phyloP scores from a whole-genome alignment of 2,797 vertebrate species.

The Calcarius lapponicus region DNA sequence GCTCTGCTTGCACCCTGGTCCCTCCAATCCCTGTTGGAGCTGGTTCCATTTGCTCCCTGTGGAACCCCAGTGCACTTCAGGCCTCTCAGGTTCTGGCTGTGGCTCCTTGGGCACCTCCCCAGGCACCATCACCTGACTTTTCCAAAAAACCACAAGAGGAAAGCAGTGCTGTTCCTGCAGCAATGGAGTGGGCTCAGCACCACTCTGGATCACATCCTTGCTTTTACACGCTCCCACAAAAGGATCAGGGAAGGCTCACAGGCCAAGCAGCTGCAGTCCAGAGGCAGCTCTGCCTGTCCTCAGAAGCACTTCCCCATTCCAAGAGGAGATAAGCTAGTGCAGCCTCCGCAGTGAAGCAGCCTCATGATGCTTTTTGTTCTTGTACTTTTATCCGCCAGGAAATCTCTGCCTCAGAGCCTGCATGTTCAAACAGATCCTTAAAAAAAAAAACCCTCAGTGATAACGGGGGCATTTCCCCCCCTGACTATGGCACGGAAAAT shows the following conservation, averaged over 20 bases:
- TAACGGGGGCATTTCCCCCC: slow-evolving; percentile 38
- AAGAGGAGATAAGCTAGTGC: slow-evolving; percentile 53
- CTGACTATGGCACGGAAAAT: slow-evolving; percentile 10
- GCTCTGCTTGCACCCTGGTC: not conserved
- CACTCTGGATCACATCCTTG: not conserved
- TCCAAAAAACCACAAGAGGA: not conserved
- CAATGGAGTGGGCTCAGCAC: not conserved
- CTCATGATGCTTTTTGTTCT: slow-evolving; percentile 66
- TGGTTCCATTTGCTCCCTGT: fast-evolving
- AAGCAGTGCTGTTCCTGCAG: not conserved
- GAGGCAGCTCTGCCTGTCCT: slow-evolving; percentile 51
- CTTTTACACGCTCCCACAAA: not conserved
- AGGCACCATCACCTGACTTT: not conserved
- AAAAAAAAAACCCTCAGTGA: not conserved
- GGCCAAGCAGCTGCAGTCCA: slow-evolving; percentile 47
- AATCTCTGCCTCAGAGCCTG: slow-evolving; percentile 62
- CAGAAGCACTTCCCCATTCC: slow-evolving; percentile 60
- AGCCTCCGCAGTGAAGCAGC: slow-evolving; percentile 47
- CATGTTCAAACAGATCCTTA: slow-evolving; percentile 48
- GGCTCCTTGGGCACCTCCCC: not conserved
- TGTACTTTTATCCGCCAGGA: slow-evolving; percentile 65
- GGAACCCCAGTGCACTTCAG: not conserved
- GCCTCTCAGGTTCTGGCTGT: not conserved
- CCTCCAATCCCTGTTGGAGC: not conserved
- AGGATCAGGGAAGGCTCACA: not conserved